These are phyloP conservation scores for Aspidiotus rigidus DNA, from an alignment of 2,888 invertebrate genomes.

Conservation along the genomic window DNA sequence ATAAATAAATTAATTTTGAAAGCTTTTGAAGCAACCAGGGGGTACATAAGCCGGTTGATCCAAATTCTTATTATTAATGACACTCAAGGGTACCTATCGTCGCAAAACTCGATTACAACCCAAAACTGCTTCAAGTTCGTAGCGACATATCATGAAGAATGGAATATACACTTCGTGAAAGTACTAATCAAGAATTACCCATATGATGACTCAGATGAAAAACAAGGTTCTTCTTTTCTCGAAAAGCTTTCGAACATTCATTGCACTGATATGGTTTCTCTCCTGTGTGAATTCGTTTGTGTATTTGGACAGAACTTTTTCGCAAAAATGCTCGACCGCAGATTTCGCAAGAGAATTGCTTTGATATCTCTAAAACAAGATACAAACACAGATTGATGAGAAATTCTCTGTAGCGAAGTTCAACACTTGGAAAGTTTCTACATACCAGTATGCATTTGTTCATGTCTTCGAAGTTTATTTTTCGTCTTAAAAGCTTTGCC, in stretches of 20 bases:
- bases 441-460: slow-evolving; percentile 25
- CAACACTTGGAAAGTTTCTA: background rate
- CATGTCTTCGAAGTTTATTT: slow-evolving; percentile 17
- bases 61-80: too few species aligned
- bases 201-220: slow-evolving; percentile 17
- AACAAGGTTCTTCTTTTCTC: slow-evolving; percentile 27
- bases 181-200: background rate
- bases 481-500: slow-evolving; percentile 22
- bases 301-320: slow-evolving; percentile 19
- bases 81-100: too few species aligned
- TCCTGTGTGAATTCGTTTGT: slow-evolving; percentile 16
- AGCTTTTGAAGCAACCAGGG: too few species aligned
- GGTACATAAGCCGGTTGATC: too few species aligned
- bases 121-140: too few species aligned
- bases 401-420: background rate
- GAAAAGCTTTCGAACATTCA: slow-evolving; percentile 19
- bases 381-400: background rate
- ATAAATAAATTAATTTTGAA: too few species aligned
- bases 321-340: slow-evolving; percentile 23
- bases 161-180: too few species aligned
- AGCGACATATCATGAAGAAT: too few species aligned
- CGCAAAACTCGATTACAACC: too few species aligned
- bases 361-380: slow-evolving; percentile 2
- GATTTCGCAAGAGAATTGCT: slow-evolving; percentile 15
- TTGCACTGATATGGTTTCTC: slow-evolving; percentile 16